These are phyloP conservation scores for Halcyon chelicuti DNA, from an alignment of 2,797 vertebrate species.

Conservation along the genomic window DNA sequence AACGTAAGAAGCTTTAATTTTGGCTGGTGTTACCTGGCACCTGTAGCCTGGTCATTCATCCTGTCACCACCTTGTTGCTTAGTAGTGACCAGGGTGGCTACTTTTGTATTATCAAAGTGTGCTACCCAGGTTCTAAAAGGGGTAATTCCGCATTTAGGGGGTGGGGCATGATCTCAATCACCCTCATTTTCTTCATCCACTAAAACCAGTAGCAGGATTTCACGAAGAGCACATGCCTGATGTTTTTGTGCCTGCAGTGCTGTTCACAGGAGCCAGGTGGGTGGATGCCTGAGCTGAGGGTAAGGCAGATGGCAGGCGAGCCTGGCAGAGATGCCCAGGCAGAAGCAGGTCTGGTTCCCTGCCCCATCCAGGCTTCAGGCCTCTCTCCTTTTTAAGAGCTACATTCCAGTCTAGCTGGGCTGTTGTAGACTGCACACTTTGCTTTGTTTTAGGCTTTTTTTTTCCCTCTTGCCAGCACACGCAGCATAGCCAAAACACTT, in stretches of 20 bases:
- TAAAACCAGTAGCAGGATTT: background rate
- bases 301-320: background rate
- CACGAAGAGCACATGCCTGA: background rate
- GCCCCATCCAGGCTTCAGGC: background rate
- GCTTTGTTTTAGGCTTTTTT: background rate
- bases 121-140: background rate
- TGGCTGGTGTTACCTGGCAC: background rate
- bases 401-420: background rate
- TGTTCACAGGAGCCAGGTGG: background rate
- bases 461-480: background rate
- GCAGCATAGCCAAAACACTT: background rate
- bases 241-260: background rate
- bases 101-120: background rate
- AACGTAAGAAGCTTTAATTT: fast-evolving
- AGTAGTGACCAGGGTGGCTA: background rate
- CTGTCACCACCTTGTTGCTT: background rate
- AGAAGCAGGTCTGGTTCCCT: background rate
- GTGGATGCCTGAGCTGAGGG: background rate
- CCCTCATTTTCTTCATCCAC: background rate
- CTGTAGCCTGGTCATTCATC: background rate
- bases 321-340: background rate
- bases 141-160: no score
- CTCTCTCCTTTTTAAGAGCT: background rate
- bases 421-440: background rate
- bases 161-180: background rate